Evolutionary conservation across 2,888 invertebrate genomes (phyloP).

Genomic region (Euplexia lucipara): DNA sequence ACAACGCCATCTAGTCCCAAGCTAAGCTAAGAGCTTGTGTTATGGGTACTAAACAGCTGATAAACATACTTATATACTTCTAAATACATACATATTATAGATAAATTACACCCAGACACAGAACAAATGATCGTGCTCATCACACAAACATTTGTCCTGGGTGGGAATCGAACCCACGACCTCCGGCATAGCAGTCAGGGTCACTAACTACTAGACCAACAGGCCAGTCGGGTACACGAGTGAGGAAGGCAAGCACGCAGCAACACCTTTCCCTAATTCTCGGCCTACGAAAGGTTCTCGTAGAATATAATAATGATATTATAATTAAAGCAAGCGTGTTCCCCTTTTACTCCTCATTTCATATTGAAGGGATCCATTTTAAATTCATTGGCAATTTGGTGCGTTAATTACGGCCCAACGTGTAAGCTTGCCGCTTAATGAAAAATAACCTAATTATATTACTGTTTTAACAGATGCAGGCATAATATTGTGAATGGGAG

Average conservation of each 20-base stretch:
- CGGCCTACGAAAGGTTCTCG: slow-evolving; percentile 22
- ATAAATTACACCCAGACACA: too few relatives aligned
- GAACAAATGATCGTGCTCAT: too few relatives aligned
- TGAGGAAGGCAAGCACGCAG: background rate
- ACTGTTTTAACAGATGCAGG: slow-evolving; percentile 24
- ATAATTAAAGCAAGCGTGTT: slow-evolving; percentile 38
- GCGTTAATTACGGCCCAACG: slow-evolving; percentile 51
- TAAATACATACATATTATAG: too few relatives aligned
- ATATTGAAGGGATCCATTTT: slow-evolving; percentile 58
- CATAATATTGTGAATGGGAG: background rate
- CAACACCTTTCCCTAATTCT: slow-evolving; percentile 6
- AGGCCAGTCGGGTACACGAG: too few relatives aligned
- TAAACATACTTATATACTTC: too few relatives aligned
- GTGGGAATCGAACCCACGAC: too few relatives aligned
- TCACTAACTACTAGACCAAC: too few relatives aligned
- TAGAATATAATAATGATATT: slow-evolving; percentile 48
- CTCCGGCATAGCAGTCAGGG: too few relatives aligned
- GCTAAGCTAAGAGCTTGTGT: too few relatives aligned
- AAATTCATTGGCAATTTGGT: slow-evolving; percentile 61
- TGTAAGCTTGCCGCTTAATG: slow-evolving; percentile 34
- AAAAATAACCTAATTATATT: slow-evolving; percentile 43
- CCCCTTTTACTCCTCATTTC: slow-evolving; percentile 33
- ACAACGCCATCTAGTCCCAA: too few relatives aligned
- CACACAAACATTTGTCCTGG: too few relatives aligned
- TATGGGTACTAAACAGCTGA: too few relatives aligned